Evolutionary conservation across 2,113 vertebrate species (phyloP).

Genomic region (Lepidothrix coronata): DNA sequence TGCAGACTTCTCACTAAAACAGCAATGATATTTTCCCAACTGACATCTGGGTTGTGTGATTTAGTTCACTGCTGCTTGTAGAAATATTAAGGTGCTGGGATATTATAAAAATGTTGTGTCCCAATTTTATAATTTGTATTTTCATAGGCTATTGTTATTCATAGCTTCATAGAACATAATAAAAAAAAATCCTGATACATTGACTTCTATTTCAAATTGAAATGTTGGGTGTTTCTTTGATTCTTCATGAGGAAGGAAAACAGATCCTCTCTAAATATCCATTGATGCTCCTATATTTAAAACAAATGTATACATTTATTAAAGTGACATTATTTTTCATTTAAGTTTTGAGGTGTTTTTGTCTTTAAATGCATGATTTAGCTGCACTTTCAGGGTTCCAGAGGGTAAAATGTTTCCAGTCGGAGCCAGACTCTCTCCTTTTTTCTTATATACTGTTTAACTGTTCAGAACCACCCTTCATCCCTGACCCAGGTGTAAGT

Average conservation of each 20-base stretch:
- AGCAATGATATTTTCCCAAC: background rate
- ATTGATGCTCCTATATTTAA: background rate
- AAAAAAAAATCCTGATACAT: background rate
- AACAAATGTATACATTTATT: background rate
- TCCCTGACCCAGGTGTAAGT: background rate
- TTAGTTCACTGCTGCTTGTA: background rate
- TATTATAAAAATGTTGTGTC: background rate
- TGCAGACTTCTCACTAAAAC: background rate
- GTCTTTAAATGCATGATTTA: background rate
- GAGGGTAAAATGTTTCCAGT: background rate
- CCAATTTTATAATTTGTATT: background rate
- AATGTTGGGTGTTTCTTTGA: background rate
- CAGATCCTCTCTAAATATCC: background rate
- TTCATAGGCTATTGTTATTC: background rate
- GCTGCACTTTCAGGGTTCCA: background rate
- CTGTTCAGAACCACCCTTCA: background rate
- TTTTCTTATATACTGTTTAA: background rate
- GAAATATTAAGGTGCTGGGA: background rate
- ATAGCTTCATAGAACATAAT: background rate
- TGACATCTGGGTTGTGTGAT: background rate
- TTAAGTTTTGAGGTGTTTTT: background rate
- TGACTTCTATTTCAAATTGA: background rate
- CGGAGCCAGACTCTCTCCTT: background rate
- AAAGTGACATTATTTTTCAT: background rate
- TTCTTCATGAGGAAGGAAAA: background rate